Conservation (phyloP, 2,888 invertebrate genomes). For the Sericinus montela region DNA sequence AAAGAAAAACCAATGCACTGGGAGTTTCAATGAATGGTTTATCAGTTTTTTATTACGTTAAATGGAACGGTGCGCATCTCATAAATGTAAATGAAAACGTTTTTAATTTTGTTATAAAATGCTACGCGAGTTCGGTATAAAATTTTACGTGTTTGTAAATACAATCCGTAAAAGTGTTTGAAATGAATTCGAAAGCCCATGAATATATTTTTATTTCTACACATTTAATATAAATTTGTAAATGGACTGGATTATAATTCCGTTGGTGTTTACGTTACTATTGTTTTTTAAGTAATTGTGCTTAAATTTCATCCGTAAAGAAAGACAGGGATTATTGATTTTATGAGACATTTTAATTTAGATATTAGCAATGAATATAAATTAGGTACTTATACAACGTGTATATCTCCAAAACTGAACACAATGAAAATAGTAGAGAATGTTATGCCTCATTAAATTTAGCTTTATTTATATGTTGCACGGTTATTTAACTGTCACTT, state of each 20-base stretch:
- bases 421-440: too few species aligned
- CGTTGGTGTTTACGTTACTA: too few species aligned
- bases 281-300: too few species aligned
- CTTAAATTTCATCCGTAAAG: too few species aligned
- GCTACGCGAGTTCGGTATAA: background rate
- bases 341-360: too few species aligned
- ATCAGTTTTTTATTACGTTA: conserved; percentile 5
- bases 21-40: conserved; percentile 1
- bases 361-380: too few species aligned
- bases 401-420: too few species aligned
- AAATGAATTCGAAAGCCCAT: background rate
- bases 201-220: background rate
- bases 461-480: too few species aligned
- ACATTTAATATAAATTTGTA: background rate
- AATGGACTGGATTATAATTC: background rate
- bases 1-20: background rate
- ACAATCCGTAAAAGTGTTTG: background rate
- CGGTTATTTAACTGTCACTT: too few species aligned
- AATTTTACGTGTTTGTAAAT: background rate
- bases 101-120: background rate
- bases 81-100: background rate
- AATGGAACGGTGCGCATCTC: conserved; percentile 2
- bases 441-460: too few species aligned
- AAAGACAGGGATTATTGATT: too few species aligned
- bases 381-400: too few species aligned